Conservation (phyloP, 2,113 vertebrate genomes). For the Gavia stellata region DNA sequence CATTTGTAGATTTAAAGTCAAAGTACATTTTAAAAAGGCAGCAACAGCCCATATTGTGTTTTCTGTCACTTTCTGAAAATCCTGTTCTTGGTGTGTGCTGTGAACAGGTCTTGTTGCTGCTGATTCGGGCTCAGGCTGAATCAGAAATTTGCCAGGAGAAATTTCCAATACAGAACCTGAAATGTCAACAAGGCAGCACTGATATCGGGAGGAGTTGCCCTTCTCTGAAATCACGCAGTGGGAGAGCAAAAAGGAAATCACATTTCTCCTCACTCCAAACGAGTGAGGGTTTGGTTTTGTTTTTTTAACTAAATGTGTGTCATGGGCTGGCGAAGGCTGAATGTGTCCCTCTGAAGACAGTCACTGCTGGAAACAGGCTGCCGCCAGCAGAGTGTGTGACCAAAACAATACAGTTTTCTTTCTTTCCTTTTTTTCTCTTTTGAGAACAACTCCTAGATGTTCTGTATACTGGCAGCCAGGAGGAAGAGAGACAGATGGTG, state of each 20-base stretch:
- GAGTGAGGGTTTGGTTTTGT: not conserved
- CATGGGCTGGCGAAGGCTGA: not conserved
- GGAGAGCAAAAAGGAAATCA: not conserved
- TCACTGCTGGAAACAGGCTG: constrained; percentile 33
- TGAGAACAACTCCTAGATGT: constrained; percentile 51
- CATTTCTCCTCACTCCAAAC: not conserved
- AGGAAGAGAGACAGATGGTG: constrained; percentile 61
- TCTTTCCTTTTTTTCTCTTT: not conserved
- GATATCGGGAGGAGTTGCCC: not conserved
- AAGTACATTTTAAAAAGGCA: constrained; percentile 15
- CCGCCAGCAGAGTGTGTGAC: constrained; percentile 38
- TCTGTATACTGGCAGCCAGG: constrained; percentile 19
- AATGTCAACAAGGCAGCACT: constrained; percentile 23
- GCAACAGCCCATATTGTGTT: constrained; percentile 34
- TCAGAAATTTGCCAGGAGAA: constrained; percentile 36
- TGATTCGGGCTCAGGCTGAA: constrained; percentile 35
- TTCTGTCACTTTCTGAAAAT: constrained; percentile 41
- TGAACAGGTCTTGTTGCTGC: constrained; percentile 40
- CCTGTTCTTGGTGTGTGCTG: constrained; percentile 11
- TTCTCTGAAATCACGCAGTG: not conserved
- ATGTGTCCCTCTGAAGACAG: constrained; percentile 18
- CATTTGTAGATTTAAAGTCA: not conserved
- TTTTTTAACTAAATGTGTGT: not conserved
- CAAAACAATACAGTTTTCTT: constrained; percentile 43
- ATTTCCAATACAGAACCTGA: not conserved